Percentiles rank a stretch among this genome's conserved stretches.
These are phyloP conservation scores for Anodontia alba DNA, from an alignment of 2,888 invertebrate genomes.

Conservation along the genomic window DNA sequence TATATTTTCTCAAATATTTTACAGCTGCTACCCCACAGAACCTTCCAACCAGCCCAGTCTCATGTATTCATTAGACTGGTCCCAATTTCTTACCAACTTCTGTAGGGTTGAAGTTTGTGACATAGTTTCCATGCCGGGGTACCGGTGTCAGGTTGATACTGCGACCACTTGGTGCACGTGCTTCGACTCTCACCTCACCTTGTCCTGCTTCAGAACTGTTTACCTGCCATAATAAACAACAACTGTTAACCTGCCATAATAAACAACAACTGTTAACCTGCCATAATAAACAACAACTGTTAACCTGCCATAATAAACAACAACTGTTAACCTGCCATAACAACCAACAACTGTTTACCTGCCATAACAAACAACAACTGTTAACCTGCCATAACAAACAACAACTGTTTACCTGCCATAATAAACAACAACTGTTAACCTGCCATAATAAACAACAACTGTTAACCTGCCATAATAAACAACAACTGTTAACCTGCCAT, in stretches of 20 bases:
- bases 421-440: too few relatives aligned
- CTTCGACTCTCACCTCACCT: constrained; percentile 96
- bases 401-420: too few relatives aligned
- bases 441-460: too few relatives aligned
- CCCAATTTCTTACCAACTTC: constrained; percentile 91
- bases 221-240: constrained; percentile 86
- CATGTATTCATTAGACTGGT: not conserved
- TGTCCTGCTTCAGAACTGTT: constrained; percentile 86
- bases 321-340: too few relatives aligned
- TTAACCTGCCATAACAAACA: too few relatives aligned
- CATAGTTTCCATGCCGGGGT: constrained; percentile 87
- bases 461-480: too few relatives aligned
- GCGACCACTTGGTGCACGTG: constrained; percentile 95
- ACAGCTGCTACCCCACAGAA: not conserved
- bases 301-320: too few relatives aligned
- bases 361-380: too few relatives aligned
- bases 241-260: too few relatives aligned
- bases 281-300: too few relatives aligned
- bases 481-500: too few relatives aligned
- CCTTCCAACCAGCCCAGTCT: constrained; percentile 7
- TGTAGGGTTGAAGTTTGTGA: constrained; percentile 98
- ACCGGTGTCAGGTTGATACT: constrained; percentile 90
- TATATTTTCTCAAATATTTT: not conserved
- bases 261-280: too few relatives aligned
- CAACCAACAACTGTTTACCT: not conserved